phyloP scores from a whole-genome alignment of 2,888 invertebrate species.

The Seladonia tumulorum region DNA sequence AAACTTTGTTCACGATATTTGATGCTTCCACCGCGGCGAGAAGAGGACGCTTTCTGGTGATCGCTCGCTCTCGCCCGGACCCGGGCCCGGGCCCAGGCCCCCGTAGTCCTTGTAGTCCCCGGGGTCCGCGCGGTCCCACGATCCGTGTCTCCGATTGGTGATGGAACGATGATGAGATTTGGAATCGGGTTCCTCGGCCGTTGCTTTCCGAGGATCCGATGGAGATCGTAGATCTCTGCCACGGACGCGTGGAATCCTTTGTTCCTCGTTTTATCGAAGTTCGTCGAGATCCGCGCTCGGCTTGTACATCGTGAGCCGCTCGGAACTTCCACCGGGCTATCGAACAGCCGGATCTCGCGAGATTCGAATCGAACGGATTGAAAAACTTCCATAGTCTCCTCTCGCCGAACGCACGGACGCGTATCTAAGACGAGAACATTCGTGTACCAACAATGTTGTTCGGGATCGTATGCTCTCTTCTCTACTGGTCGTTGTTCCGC shows the following conservation, averaged over 20 bases:
- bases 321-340: background rate
- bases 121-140: constrained; percentile 45
- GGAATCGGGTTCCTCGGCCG: constrained; percentile 72
- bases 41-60: constrained; percentile 55
- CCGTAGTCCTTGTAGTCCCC: constrained; percentile 26
- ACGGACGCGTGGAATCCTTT: constrained; percentile 42
- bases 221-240: constrained; percentile 77
- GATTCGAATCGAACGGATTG: constrained; percentile 13
- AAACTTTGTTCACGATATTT: constrained; percentile 74
- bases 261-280: constrained; percentile 32
- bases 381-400: constrained; percentile 8
- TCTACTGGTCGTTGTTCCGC: background rate
- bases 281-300: constrained; percentile 4
- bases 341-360: constrained; percentile 18
- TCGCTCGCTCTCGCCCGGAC: constrained; percentile 19
- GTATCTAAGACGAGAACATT: background rate
- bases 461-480: background rate
- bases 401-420: background rate
- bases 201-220: constrained; percentile 71
- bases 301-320: background rate
- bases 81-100: background rate
- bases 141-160: constrained; percentile 58
- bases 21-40: constrained; percentile 63
- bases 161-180: constrained; percentile 74
- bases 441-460: background rate